Conservation (phyloP, 2,797 vertebrate genomes). For the Acanthiza pusilla region DNA sequence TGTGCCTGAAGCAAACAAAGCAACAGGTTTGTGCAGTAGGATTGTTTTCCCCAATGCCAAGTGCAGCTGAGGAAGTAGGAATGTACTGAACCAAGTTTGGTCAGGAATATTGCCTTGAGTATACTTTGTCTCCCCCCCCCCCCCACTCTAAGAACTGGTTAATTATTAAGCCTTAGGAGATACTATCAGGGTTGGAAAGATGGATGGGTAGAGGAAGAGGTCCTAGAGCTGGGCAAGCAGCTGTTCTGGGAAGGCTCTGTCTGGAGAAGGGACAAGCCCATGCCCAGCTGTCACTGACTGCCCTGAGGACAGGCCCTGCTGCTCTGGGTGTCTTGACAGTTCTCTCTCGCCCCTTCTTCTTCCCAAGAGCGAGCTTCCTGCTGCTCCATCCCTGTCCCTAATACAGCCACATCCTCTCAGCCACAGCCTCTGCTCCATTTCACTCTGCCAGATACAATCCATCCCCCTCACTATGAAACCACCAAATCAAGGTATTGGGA, state of each 20-base stretch:
- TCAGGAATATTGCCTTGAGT: background rate
- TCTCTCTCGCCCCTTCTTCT: background rate
- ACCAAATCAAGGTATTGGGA: background rate
- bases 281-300: background rate
- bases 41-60: background rate
- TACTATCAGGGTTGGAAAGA: background rate
- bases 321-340: background rate
- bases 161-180: background rate
- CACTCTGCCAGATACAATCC: background rate
- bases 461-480: background rate
- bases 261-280: background rate
- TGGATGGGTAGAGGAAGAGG: background rate
- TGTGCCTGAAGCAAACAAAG: background rate
- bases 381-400: background rate
- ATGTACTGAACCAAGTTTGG: background rate
- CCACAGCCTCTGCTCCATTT: background rate
- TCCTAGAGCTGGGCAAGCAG: background rate
- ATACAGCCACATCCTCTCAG: background rate
- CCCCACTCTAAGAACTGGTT: background rate
- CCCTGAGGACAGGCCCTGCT: background rate
- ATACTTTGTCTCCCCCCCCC: background rate
- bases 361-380: background rate
- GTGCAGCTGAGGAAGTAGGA: background rate
- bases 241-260: background rate
- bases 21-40: background rate